Base-by-base conservation (phyloP, 2,113 vertebrate genomes). In the Cisticola juncidis region DNA sequence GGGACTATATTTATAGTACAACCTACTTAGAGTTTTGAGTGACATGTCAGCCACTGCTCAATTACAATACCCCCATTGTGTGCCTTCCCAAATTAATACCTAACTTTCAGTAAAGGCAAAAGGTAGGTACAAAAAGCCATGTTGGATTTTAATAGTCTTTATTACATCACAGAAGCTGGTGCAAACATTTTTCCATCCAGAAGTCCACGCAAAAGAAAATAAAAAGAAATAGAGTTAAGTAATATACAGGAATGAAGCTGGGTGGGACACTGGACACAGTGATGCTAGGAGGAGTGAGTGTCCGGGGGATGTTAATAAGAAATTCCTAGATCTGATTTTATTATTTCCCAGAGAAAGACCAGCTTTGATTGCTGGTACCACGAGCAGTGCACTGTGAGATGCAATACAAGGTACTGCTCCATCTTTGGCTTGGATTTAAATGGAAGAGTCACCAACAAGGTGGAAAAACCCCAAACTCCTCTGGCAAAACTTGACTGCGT, bases 1-100 rank as follows among this genome's bases (percentile, higher is more conserved):
- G 96, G 68, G 64, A 40, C 69, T 94, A 1, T 92, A 96, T 93
- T 95, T 96, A 96, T 95, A 96, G 94, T 77, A 86, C 68, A 96
- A 87, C 94, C 88, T 92, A 90, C 90, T 92, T 94, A 9, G 85
- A 91, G 70, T 72, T 96, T 90, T 88, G 74, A 95, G 89, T 21
- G 94, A 90, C 83, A 14, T 77, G 84, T 90, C 94, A 94, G 85
- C 89, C 91, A 88, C 77, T 70, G 85, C 86, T 90, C 85, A 86
- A 89, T 76, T 60, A 93, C 90, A 96, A 93, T 94, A 92, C 58
- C 38, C 54, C 86, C 60, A 87, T 94, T 96, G 85, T 86, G 56
- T 42, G 68, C 79, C 76, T 92, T 90, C 81, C 87, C 42, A 92
- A 91, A 94, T 88, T 88, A 86, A 94, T 60, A 90, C 65, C 21